These are phyloP conservation scores for Morpho helenor DNA, from an alignment of 2,888 invertebrate species.

Conservation along the genomic window DNA sequence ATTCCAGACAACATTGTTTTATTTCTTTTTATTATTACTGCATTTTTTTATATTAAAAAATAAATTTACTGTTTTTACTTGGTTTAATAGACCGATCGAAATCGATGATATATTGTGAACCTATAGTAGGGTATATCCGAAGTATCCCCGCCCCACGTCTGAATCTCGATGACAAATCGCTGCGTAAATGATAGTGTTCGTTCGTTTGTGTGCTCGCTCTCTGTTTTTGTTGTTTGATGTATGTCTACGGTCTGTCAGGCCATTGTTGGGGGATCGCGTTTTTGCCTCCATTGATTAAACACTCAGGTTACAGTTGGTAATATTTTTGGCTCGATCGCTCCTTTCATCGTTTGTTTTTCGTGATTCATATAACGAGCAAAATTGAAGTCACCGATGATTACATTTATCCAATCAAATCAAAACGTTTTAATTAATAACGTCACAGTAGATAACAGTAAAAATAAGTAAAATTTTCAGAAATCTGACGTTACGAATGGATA, in stretches of 20 bases:
- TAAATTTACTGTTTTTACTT: too few species aligned
- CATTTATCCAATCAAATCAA: too few species aligned
- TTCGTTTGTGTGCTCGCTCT: constrained; percentile 49
- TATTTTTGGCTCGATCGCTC: constrained; percentile 6
- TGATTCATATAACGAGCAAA: neutral
- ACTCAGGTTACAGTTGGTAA: constrained; percentile 24
- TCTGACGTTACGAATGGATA: too few species aligned
- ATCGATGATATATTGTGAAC: constrained; percentile 3
- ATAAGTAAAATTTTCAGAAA: too few species aligned
- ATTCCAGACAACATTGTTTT: too few species aligned
- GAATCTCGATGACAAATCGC: constrained; percentile 76
- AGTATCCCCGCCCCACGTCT: constrained; percentile 46
- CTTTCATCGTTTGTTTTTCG: constrained; percentile 2
- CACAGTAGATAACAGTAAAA: too few species aligned
- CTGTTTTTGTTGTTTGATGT: constrained; percentile 75
- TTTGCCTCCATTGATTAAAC: constrained; percentile 43
- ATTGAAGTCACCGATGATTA: too few species aligned
- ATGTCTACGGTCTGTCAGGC: constrained; percentile 56
- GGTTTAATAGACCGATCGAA: too few species aligned
- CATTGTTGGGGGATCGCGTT: constrained; percentile 46
- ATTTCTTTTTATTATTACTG: too few species aligned
- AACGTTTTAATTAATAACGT: too few species aligned
- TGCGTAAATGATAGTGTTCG: constrained; percentile 75
- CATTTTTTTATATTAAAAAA: too few species aligned
- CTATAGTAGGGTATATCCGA: constrained; percentile 40